phyloP scores from a whole-genome alignment of 2,113 vertebrate genomes.

The Aspidoscelis tigris region DNA sequence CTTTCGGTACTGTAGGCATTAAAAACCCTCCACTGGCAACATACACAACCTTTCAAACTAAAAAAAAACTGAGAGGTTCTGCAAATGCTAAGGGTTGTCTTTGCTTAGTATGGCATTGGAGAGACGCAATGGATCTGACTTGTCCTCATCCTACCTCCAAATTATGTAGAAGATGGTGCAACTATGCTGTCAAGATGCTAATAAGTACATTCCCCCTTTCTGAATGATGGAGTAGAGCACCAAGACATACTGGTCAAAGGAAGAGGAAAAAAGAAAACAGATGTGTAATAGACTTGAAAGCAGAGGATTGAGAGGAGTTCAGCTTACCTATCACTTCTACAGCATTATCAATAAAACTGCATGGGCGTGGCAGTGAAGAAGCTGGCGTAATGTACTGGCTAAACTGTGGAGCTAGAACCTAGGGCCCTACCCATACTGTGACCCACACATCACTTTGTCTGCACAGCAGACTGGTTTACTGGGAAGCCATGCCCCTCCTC shows the following conservation, averaged over 20 bases:
- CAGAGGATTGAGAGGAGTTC: neutral
- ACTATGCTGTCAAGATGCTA: neutral
- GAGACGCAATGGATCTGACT: neutral
- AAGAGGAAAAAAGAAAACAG: neutral
- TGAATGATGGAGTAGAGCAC: neutral
- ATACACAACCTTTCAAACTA: constrained; percentile 43
- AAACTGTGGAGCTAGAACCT: too few relatives aligned
- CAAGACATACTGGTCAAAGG: neutral
- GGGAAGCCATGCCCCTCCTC: too few relatives aligned
- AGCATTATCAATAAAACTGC: too few relatives aligned
- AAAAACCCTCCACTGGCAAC: constrained; percentile 34
- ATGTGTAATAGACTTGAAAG: neutral
- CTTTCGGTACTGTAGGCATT: constrained; percentile 50
- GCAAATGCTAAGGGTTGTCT: constrained; percentile 21
- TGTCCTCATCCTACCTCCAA: constrained; percentile 1
- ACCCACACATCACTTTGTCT: too few relatives aligned
- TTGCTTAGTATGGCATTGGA: neutral
- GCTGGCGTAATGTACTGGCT: too few relatives aligned
- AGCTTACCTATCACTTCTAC: too few relatives aligned
- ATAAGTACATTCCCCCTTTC: neutral
- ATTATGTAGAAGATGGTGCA: neutral
- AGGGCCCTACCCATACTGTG: too few relatives aligned
- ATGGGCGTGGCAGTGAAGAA: too few relatives aligned
- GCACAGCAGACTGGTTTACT: too few relatives aligned
- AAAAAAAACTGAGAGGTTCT: constrained; percentile 41